A percentile compares a stretch with the other conserved stretches of the same genome.
phyloP scores from a whole-genome alignment of 2,113 vertebrate genomes.

The Ginglymostoma cirratum region DNA sequence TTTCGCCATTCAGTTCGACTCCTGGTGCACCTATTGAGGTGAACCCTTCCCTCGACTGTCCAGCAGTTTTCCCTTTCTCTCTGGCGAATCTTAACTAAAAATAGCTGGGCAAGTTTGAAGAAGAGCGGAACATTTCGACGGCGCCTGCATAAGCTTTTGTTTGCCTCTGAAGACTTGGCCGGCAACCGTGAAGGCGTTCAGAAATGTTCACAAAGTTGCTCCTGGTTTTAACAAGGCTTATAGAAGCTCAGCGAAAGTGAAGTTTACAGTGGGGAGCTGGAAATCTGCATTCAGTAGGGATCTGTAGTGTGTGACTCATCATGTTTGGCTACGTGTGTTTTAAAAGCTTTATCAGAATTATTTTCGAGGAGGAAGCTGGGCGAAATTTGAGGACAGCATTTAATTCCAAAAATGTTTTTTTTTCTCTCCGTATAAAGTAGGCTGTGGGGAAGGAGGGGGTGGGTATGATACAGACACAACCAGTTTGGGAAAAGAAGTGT shows the following conservation, averaged over 20 bases:
- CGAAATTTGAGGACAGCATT: background rate
- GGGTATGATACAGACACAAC: background rate
- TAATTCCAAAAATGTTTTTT: background rate
- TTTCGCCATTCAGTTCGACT: no score
- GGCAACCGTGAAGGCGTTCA: background rate
- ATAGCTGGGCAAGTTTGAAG: no score
- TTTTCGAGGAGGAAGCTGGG: background rate
- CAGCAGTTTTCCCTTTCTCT: no score
- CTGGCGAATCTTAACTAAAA: no score
- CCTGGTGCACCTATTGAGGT: background rate
- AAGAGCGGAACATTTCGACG: no score
- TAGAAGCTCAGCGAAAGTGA: background rate
- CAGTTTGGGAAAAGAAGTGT: background rate
- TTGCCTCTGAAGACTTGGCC: background rate
- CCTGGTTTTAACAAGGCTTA: background rate
- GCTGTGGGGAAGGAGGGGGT: background rate
- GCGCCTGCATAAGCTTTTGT: background rate
- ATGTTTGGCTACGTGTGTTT: background rate
- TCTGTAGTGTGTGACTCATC: background rate
- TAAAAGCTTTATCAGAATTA: background rate
- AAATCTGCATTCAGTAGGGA: background rate
- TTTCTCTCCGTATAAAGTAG: background rate
- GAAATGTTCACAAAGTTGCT: background rate
- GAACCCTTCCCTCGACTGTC: no score
- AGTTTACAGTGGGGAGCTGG: background rate